These are phyloP conservation scores for Batillaria attramentaria DNA, from an alignment of 1,140 invertebrate species.

Conservation along the genomic window DNA sequence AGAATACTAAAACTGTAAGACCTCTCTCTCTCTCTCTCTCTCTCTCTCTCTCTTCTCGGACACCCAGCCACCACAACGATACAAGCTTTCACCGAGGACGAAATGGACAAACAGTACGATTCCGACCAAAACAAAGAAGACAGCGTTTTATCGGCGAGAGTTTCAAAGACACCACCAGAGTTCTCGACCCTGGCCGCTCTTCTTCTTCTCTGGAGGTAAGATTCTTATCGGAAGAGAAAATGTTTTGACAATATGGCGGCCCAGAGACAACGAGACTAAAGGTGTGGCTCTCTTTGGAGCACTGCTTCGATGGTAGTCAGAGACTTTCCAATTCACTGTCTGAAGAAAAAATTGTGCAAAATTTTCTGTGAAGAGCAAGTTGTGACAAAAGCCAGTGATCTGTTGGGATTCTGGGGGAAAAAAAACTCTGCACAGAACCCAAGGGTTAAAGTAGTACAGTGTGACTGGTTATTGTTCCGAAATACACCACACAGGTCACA, in stretches of 20 bases:
- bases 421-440: too few relatives aligned
- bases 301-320: too few relatives aligned
- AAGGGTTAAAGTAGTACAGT: too few relatives aligned
- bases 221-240: constrained; percentile 19
- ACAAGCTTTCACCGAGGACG: too few relatives aligned
- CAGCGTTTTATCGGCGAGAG: not conserved
- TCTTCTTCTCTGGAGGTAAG: constrained; percentile 2
- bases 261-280: not conserved
- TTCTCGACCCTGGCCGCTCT: not conserved
- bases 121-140: not conserved
- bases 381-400: too few relatives aligned
- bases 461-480: too few relatives aligned
- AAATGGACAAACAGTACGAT: not conserved
- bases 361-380: too few relatives aligned
- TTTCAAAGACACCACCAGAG: not conserved
- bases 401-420: too few relatives aligned
- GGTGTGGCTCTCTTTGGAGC: too few relatives aligned
- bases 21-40: not conserved
- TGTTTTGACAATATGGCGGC: constrained; percentile 16
- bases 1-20: not conserved
- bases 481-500: too few relatives aligned
- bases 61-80: not conserved
- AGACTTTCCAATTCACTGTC: too few relatives aligned
- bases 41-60: not conserved
- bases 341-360: too few relatives aligned